phyloP scores from a whole-genome alignment of 2,797 vertebrate species.

The Chloroceryle inda region DNA sequence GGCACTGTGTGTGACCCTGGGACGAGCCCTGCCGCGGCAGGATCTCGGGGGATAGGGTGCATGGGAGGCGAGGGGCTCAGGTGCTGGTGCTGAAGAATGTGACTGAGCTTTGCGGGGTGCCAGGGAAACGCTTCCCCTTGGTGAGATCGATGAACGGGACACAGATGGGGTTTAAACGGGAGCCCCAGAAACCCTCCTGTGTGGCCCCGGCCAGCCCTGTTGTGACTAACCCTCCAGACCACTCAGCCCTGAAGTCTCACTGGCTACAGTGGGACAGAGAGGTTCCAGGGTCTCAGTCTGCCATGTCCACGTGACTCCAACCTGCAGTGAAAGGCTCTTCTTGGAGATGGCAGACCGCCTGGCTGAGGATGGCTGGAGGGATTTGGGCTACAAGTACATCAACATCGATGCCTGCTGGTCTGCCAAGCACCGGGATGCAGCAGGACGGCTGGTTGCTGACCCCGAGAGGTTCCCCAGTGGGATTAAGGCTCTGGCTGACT shows the following conservation, averaged over 20 bases:
- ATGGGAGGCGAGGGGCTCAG: not conserved
- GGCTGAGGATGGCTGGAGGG: constrained; percentile 91
- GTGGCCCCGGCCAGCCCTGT: not conserved
- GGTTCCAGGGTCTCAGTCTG: not conserved
- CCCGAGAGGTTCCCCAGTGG: constrained; percentile 90
- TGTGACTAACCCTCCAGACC: not conserved
- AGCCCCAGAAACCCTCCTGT: accelerated
- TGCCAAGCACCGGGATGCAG: constrained; percentile 82
- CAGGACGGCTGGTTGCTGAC: constrained; percentile 87
- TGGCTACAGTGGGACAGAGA: not conserved
- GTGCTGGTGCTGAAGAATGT: too few species aligned
- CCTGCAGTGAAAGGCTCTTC: constrained; percentile 87
- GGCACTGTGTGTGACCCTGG: too few species aligned
- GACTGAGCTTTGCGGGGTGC: not conserved
- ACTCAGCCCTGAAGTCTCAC: accelerated
- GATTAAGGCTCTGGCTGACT: constrained; percentile 88
- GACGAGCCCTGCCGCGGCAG: accelerated
- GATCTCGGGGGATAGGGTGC: not conserved
- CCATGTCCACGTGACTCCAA: accelerated
- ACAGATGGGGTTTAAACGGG: accelerated
- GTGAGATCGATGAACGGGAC: not conserved
- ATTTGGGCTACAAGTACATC: constrained; percentile 91
- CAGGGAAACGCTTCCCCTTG: accelerated
- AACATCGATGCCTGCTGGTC: constrained; percentile 98
- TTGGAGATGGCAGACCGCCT: constrained; percentile 92